Evolutionary conservation across 2,888 invertebrate genomes (phyloP), one percentile per base, ranked within the genome.

Genomic region (Steromphala cineraria): DNA sequence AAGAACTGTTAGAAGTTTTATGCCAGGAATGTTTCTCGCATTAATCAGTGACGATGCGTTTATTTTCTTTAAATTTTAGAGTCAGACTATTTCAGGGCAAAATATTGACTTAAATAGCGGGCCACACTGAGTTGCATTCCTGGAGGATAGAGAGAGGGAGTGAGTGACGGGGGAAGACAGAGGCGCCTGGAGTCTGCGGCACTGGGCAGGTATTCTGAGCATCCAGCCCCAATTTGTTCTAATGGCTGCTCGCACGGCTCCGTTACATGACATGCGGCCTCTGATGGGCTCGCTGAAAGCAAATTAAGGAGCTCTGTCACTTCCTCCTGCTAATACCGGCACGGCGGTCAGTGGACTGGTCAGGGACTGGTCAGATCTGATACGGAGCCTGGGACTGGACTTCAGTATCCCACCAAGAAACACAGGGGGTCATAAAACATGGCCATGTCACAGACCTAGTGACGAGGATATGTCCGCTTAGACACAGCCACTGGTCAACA

Each of bases 231-330:
- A 75, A 75, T 75, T 75, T 75, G 75, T 75, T 75, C 75, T 52
- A n/a, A 52, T 52, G 75, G 75, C 21, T 46, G 52, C 40, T 21
- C 21, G 15, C 46, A 52, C 19, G 75, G 75, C 52, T 75, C 24
- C 13, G 75, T 75, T 75, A 46, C 75, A 75, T 24, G 46, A 52
- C 75, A 46, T 75, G 46, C 52, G 19, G 21, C 53, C 19, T 17
- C 52, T 75, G 52, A 75, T 75, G 52, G 75, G n/a, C n/a, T 8
- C 24, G 75, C 52, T 75, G 75, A 75, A 75, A 75, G 52, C 75
- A 75, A 75, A 75, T 75, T 75, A 75, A 75, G 28, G 75, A 75
- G 75, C 17, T 40, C 13, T 75, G 75, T 75, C 75, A 52, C 36
- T 46, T 46, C 46, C 13, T 46, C 46, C 1, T 10, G 13, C 46